phyloP scores from a whole-genome alignment of 92 coral and sea anemone species.

The Galaxea fascicularis region DNA sequence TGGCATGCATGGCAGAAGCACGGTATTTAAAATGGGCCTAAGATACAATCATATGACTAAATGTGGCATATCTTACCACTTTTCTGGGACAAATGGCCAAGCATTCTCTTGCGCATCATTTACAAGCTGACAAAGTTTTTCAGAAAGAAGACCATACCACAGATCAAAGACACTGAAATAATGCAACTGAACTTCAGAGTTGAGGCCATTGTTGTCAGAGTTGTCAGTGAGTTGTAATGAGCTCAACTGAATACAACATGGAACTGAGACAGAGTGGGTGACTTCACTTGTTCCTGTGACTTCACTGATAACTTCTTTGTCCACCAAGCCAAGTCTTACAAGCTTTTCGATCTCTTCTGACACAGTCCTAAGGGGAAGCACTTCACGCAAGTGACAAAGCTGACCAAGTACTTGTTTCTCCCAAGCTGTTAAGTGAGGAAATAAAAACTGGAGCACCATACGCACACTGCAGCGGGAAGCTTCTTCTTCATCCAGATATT shows the following conservation, averaged over 20 bases:
- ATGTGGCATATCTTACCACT: slow-evolving; percentile 94
- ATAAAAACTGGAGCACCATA: slow-evolving; percentile 23
- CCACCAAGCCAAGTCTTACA: slow-evolving; percentile 54
- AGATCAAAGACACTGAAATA: slow-evolving; percentile 69
- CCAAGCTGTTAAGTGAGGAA: slow-evolving; percentile 10
- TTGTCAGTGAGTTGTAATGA: slow-evolving; percentile 1
- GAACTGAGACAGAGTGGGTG: slow-evolving; percentile 12
- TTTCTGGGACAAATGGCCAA: slow-evolving; percentile 99
- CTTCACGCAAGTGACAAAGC: slow-evolving; percentile 76
- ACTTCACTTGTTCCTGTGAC: background rate
- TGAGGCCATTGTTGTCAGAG: background rate
- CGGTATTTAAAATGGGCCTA: no score
- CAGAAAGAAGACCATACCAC: slow-evolving; percentile 81
- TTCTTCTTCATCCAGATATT: background rate
- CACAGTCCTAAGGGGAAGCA: slow-evolving; percentile 62
- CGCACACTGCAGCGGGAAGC: background rate
- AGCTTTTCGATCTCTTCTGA: slow-evolving; percentile 39
- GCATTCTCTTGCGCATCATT: slow-evolving; percentile 78
- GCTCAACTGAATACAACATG: slow-evolving; percentile 27
- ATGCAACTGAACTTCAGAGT: slow-evolving; percentile 1
- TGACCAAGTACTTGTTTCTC: slow-evolving; percentile 56
- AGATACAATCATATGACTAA: no score
- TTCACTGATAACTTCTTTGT: slow-evolving; percentile 15
- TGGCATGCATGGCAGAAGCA: no score
- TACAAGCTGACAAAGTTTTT: slow-evolving; percentile 66